phyloP scores from a whole-genome alignment of 2,113 vertebrate species.

The Mormyrus lacerda region DNA sequence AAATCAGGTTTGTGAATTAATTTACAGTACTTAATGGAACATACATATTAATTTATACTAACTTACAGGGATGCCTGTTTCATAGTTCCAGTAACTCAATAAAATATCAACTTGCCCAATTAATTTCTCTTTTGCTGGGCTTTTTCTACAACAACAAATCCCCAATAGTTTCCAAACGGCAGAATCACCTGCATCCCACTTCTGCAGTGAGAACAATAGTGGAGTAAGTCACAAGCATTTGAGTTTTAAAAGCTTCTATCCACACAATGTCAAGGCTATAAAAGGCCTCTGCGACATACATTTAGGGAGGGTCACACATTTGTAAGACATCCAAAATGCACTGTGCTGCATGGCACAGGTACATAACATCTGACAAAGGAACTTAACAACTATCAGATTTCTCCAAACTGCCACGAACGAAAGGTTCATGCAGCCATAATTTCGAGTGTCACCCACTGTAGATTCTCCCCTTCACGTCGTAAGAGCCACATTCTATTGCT shows the following conservation, averaged over 20 bases:
- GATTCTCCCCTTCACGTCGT: background rate
- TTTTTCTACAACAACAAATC: background rate
- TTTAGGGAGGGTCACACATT: background rate
- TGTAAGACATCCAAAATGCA: background rate
- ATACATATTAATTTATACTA: background rate
- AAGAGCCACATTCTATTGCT: background rate
- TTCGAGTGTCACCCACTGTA: background rate
- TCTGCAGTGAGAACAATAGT: background rate
- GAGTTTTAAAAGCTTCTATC: background rate
- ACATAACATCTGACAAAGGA: background rate
- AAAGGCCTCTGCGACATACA: background rate
- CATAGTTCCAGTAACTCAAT: background rate
- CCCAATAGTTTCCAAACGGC: background rate
- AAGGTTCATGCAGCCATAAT: background rate
- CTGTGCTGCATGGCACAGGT: background rate
- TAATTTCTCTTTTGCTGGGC: background rate
- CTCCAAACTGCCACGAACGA: background rate
- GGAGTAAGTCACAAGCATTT: background rate
- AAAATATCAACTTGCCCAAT: background rate
- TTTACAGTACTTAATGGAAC: background rate
- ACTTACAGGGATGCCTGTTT: background rate
- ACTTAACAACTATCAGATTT: background rate
- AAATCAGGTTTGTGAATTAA: background rate
- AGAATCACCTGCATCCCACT: background rate
- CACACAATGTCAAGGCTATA: background rate